phyloP scores from a whole-genome alignment of 2,888 invertebrate species.

The Drosophila percnosoma region DNA sequence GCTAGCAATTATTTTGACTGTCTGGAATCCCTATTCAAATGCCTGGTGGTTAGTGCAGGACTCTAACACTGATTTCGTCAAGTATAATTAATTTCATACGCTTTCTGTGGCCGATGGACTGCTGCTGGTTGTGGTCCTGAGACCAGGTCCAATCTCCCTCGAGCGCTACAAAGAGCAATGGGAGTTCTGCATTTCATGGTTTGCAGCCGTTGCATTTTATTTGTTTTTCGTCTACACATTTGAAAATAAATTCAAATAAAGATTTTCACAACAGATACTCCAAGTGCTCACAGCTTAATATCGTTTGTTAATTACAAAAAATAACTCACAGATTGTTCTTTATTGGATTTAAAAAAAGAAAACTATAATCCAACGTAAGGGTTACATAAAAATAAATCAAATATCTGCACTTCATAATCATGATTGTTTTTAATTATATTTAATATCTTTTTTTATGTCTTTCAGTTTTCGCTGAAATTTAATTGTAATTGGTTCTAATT shows the following conservation, averaged over 20 bases:
- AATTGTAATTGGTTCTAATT: neutral
- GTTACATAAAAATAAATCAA: neutral
- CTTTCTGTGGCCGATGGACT: constrained; percentile 49
- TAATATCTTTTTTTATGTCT: too few species aligned
- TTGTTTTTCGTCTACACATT: neutral
- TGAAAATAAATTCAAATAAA: neutral
- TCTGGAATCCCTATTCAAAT: constrained; percentile 39
- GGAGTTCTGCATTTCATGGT: constrained; percentile 4
- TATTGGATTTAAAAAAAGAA: neutral
- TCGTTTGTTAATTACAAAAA: neutral
- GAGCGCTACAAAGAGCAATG: constrained; percentile 36
- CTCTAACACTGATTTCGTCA: constrained; percentile 15
- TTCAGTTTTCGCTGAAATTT: neutral
- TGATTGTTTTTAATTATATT: neutral
- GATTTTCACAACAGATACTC: neutral
- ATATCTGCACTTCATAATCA: neutral
- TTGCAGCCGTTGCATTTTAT: neutral
- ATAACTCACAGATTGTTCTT: neutral
- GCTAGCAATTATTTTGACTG: constrained; percentile 20
- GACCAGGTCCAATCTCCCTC: constrained; percentile 42
- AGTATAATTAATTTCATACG: constrained; percentile 44
- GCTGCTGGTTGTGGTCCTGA: constrained; percentile 41
- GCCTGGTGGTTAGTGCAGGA: constrained; percentile 31
- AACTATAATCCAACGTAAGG: neutral
- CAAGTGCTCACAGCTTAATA: neutral